Evolutionary conservation across 2,113 vertebrate species (phyloP), one percentile per base, ranked within the genome.

Genomic region (Tonatia bakeri): DNA sequence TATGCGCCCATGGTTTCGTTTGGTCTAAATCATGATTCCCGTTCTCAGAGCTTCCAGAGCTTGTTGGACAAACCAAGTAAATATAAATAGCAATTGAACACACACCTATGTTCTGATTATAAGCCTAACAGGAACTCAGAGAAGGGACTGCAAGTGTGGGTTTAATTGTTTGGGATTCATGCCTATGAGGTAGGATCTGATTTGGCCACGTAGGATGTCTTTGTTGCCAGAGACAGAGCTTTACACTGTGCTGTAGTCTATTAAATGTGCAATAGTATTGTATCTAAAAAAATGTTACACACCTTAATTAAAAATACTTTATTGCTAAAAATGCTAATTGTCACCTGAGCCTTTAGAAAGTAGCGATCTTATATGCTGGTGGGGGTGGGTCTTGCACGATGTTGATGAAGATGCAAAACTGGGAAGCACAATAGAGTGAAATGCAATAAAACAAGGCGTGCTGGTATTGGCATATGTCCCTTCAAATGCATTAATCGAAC

Each of bases 21-120:
- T 56, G 28, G 75, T 94, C 36, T 85, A 77, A 84, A 72, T 64
- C 33, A 82, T 85, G 38, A 24, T 88, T 73, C 36, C 65, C 75
- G 1, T 93, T 83, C 56, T 94, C 31, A 61, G 64, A 61, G 40
- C 40, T 90, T 86, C 33, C n/a, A 50, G 59, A 70, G 85, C 36
- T 94, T 87, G 31, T 90, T 81, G 92, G 77, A 52, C 38, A 92
- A 17, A 64, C 40, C 69, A 95, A 91, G 61, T 73, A 91, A 77
- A 75, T 93, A 47, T 28, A 94, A 67, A 84, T 31, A 22, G 22
- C 47, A 87, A n/a, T 72, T 70, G 64, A 75, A 45, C 31, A 45
- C 52, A 93, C 36, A 33, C 56, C 15, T 86, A 13, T 61, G 6
- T 70, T 95, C 80, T 85, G 64, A 83, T 87, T 82, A 45, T 85